A percentile compares a stretch with the other conserved stretches of the same genome.
These are phyloP conservation scores for Clunio marinus DNA, from an alignment of 2,888 invertebrate genomes.

Conservation along the genomic window DNA sequence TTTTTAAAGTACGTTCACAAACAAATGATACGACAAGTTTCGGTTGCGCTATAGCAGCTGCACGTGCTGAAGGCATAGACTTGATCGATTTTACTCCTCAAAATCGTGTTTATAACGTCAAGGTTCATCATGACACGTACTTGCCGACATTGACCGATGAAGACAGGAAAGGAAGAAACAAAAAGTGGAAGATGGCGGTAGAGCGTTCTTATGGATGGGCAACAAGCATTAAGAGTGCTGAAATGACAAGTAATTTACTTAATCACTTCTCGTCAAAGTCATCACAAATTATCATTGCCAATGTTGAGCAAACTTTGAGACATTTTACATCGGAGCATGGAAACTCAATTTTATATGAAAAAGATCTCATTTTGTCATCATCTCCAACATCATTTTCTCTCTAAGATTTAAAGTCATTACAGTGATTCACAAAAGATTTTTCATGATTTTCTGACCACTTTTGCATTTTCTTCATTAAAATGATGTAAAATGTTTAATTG, in stretches of 20 bases:
- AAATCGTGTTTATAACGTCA: constrained; percentile 51
- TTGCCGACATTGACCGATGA: constrained; percentile 74
- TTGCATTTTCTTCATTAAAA: no score
- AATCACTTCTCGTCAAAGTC: constrained; percentile 42
- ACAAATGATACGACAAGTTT: constrained; percentile 86
- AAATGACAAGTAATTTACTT: constrained; percentile 66
- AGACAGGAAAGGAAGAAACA: constrained; percentile 78
- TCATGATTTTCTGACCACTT: no score
- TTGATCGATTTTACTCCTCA: constrained; percentile 64
- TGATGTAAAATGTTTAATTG: no score
- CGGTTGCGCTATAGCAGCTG: constrained; percentile 91
- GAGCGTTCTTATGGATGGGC: constrained; percentile 89
- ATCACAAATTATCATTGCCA: not conserved
- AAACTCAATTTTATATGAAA: constrained; percentile 39
- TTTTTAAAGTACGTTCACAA: constrained; percentile 65
- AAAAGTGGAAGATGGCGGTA: constrained; percentile 93
- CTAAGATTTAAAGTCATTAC: no score
- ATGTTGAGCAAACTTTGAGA: constrained; percentile 14
- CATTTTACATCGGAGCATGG: constrained; percentile 12
- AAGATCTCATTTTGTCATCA: no score
- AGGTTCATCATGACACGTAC: constrained; percentile 66
- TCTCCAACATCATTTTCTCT: no score
- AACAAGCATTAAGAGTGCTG: constrained; percentile 63
- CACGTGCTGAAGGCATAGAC: constrained; percentile 67
- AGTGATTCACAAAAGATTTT: no score